These are phyloP conservation scores for Poecilia latipinna DNA, from an alignment of 2,113 vertebrate genomes.

Conservation along the genomic window DNA sequence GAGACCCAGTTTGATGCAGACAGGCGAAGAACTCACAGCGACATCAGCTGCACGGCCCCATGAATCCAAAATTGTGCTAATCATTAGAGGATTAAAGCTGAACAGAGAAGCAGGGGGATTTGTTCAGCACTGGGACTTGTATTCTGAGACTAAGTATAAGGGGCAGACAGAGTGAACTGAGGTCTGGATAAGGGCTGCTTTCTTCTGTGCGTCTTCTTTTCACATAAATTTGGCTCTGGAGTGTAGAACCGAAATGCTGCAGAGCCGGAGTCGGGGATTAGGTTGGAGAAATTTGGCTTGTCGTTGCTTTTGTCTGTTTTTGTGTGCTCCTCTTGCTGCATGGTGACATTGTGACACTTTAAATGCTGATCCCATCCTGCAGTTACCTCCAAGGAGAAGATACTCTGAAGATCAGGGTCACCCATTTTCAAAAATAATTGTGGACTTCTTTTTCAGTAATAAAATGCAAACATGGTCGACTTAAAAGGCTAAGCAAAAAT, in stretches of 20 bases:
- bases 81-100: slow-evolving; percentile 58
- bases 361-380: neutral
- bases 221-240: slow-evolving; percentile 55
- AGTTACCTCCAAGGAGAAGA: slow-evolving; percentile 9
- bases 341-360: slow-evolving; percentile 12
- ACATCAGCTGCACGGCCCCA: slow-evolving; percentile 31
- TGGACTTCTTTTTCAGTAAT: slow-evolving; percentile 12
- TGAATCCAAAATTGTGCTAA: slow-evolving; percentile 56
- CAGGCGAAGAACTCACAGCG: slow-evolving; percentile 14
- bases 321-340: slow-evolving; percentile 10
- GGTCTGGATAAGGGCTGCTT: slow-evolving; percentile 46
- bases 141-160: slow-evolving; percentile 35
- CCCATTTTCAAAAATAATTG: neutral
- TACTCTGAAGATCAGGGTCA: neutral
- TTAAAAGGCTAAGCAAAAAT: no score
- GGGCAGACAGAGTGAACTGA: slow-evolving; percentile 43
- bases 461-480: slow-evolving; percentile 29
- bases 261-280: slow-evolving; percentile 62
- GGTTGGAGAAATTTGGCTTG: slow-evolving; percentile 57
- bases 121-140: slow-evolving; percentile 56
- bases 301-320: slow-evolving; percentile 52
- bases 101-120: slow-evolving; percentile 56
- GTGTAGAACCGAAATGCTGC: slow-evolving; percentile 44
- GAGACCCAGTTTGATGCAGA: slow-evolving; percentile 25
- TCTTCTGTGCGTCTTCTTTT: slow-evolving; percentile 50